phyloP scores from a whole-genome alignment of 2,113 vertebrate genomes.

The Otis tarda region DNA sequence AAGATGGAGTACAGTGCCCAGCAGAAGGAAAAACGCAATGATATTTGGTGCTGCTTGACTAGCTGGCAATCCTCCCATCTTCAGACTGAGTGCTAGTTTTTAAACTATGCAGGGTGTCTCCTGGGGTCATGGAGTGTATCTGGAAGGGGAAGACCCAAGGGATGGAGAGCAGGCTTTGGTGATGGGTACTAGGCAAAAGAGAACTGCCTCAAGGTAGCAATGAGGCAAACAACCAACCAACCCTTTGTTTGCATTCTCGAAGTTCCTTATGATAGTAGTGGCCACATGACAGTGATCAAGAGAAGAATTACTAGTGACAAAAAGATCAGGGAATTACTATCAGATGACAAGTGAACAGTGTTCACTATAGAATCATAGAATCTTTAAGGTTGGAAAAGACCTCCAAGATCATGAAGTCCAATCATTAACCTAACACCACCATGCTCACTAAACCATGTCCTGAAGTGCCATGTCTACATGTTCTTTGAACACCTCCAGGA shows the following conservation, averaged over 20 bases:
- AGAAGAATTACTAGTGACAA: not conserved
- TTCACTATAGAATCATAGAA: not conserved
- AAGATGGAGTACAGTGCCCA: not conserved
- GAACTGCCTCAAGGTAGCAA: not conserved
- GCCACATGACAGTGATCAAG: not conserved
- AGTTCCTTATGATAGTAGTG: not conserved
- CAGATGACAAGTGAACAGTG: not conserved
- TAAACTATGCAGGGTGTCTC: not conserved
- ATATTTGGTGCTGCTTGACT: not conserved
- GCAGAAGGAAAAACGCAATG: not conserved
- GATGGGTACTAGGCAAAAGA: not conserved
- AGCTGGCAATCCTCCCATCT: not conserved
- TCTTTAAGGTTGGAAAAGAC: too few relatives aligned
- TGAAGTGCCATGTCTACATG: too few relatives aligned
- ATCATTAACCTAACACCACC: too few relatives aligned
- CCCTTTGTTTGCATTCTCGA: not conserved
- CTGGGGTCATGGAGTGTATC: not conserved
- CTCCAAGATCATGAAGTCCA: too few relatives aligned
- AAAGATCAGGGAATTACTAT: not conserved
- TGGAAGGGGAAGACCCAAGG: not conserved
- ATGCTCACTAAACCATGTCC: too few relatives aligned
- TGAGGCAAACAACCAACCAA: not conserved
- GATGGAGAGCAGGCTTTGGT: not conserved
- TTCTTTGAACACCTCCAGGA: too few relatives aligned
- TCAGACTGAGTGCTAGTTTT: constrained; percentile 4